Percentiles rank a stretch among this genome's conserved stretches.
phyloP scores from a whole-genome alignment of 2,113 vertebrate genomes.

The Macrotis lagotis region DNA sequence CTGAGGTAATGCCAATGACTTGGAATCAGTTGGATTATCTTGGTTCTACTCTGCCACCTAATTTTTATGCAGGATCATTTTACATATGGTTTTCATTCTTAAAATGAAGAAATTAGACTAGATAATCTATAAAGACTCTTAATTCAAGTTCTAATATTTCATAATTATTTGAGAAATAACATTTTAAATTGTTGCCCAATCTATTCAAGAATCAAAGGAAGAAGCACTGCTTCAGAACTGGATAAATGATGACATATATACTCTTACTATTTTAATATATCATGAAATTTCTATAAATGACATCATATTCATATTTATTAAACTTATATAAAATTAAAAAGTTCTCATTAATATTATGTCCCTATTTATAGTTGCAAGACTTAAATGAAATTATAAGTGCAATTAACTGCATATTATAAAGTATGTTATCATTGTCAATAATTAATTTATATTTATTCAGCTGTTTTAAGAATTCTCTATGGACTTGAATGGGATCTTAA shows the following conservation, averaged over 20 bases:
- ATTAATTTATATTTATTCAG: neutral
- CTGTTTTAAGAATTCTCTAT: neutral
- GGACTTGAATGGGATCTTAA: neutral
- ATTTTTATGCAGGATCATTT: neutral
- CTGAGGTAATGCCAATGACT: neutral
- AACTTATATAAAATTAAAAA: neutral
- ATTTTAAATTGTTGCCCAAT: neutral
- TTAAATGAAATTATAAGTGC: neutral
- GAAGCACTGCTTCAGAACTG: neutral
- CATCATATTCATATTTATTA: neutral
- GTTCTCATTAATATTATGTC: neutral
- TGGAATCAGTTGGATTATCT: neutral
- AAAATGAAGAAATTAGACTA: neutral
- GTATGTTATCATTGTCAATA: neutral
- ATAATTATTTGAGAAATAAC: neutral
- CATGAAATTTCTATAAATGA: slow-evolving; percentile 20
- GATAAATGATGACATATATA: neutral
- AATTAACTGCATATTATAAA: neutral
- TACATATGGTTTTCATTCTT: neutral
- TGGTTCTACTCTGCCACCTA: neutral
- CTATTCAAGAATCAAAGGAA: neutral
- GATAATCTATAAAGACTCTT: neutral
- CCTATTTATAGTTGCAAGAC: neutral
- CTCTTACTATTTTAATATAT: neutral
- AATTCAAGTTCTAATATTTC: neutral